Base-by-base conservation (phyloP, 2,113 vertebrate species). In the Toxotes chatareus region DNA sequence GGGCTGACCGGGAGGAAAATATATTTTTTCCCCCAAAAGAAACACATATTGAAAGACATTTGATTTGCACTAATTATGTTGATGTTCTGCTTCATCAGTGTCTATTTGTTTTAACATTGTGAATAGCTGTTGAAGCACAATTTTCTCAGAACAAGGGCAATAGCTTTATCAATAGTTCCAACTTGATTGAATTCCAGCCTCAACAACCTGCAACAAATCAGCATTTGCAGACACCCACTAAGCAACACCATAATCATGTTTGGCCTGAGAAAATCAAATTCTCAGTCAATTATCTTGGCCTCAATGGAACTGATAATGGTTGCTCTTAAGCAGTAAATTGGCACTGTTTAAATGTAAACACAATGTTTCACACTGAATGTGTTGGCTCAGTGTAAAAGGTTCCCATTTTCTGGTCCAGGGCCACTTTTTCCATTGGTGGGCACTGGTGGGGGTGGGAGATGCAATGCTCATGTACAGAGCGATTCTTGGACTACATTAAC, bases 261-360 rank as follows among this genome's bases (percentile, higher is more conserved):
- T 88, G 83, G 82, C 76, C 89, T 64, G 88, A 86, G 86, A 91
- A 92, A 94, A 94, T 94, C 90, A 79, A 90, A 92, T 92, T 86
- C 83, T 82, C 75, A 88, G 86, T 93, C 91, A 93, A 93, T 94
- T 94, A 92, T 92, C 86, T 87, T 68, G 86, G 86, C 86, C 89
- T 93, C 89, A 80, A 65, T 84, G 79, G 84, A 88, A 87, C 80
- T 91, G 84, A 86, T 93, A 93, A 90, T 86, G 74, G 86, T 88
- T 78, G 88, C 83, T 91, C 88, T 92, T 91, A 93, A 89, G 88
- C 83, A 88, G 80, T 69, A 87, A 92, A 92, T 89, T 94, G 93
- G 91, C 92, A 92, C 55, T 16, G 59, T 85, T 86, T 59, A 81
- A 94, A 93, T 89, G 89, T 92, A 93, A 93, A 91, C 92, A 91